Evolutionary conservation across 2,797 vertebrate species (phyloP), one percentile per base, ranked within the genome.

Genomic region (Adrianichthys oophorus): DNA sequence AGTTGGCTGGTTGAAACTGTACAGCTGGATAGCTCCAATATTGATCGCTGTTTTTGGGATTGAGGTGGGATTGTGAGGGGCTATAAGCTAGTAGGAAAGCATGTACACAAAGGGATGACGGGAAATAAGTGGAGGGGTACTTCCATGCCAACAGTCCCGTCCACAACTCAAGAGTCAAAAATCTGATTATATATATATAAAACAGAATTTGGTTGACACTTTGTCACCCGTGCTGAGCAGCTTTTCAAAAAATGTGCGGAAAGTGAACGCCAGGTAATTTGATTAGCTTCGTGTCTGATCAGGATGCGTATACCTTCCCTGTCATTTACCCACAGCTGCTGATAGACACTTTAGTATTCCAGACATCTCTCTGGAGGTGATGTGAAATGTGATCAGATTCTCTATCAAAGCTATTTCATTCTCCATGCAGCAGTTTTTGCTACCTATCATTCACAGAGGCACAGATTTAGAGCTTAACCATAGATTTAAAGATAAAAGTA

Each of bases 331-430:
- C 70, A 65, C 63, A 71, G 54, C 48, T 19, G 59, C 21, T 72
- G 72, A 80, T 74, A 48, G 61, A 79, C 79, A 62, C 45, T 48
- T 59, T 26, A 41, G 53, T 45, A 47, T 60, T 46, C 43, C 21
- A 8, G 40, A 23, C 21, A n/a, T 68, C 60, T 63, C 56, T 6
- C 2, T 3, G 65, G 77, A 70, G 41, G 1, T 41, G 53, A 68
- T 62, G 56, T 64, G 60, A 74, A 74, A 68, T 63, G 50, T 51
- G 45, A 72, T 70, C 75, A 15, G 32, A 78, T 74, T 61, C 54
- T 24, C 67, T 52, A 60, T 81, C 58, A 49, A 18, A 14, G 75
- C 79, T 78, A 77, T 65, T 76, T 72, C 43, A 57, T 53, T 63
- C 40, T 32, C 21, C 40, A 4, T 16, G 24, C 15, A 58, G 52